Percentiles rank a stretch among this genome's conserved stretches.
phyloP scores from a whole-genome alignment of 2,888 invertebrate species.

The Eucriotettix oculatus region DNA sequence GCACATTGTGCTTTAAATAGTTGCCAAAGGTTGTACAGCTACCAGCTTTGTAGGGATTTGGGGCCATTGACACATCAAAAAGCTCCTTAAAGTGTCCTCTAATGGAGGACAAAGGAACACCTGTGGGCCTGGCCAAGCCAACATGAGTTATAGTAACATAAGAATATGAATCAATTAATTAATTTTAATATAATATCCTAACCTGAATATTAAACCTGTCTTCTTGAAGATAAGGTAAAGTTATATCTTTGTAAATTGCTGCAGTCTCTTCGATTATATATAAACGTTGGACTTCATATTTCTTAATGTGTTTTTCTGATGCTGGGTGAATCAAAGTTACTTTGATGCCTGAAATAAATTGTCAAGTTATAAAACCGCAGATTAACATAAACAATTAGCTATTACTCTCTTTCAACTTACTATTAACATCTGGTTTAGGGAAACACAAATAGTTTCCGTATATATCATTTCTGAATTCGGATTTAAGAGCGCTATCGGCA shows the following conservation, averaged over 20 bases:
- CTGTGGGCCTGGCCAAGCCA: no score
- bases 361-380: not conserved
- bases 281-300: constrained; percentile 58
- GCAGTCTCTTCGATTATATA: constrained; percentile 74
- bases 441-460: constrained; percentile 67
- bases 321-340: constrained; percentile 86
- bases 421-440: constrained; percentile 40
- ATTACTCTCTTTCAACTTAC: constrained; percentile 31
- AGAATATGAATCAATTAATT: no score
- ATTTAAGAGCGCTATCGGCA: constrained; percentile 37
- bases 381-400: not conserved
- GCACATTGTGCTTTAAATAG: no score
- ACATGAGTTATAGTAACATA: no score
- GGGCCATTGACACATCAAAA: no score
- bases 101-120: no score
- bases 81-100: no score
- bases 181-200: constrained; percentile 6
- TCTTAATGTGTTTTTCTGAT: constrained; percentile 77
- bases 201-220: constrained; percentile 70
- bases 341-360: constrained; percentile 52
- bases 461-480: constrained; percentile 64
- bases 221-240: constrained; percentile 55
- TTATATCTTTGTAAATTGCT: constrained; percentile 59
- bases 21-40: no score
- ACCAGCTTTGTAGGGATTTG: no score